Base-by-base conservation (phyloP, 2,113 vertebrate species). In the Pteruthius melanotis region DNA sequence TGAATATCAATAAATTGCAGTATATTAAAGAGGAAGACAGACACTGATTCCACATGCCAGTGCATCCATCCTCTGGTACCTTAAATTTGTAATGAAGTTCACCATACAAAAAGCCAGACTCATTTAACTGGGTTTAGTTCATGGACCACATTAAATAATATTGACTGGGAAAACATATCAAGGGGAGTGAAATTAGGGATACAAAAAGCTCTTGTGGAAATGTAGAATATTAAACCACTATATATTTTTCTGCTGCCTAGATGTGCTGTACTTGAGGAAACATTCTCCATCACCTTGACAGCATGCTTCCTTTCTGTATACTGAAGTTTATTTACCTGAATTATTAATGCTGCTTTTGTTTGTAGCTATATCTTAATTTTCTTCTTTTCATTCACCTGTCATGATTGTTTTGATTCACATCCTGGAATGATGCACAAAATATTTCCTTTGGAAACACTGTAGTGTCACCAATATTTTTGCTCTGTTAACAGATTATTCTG, bases 291-390 rank as follows among this genome's bases (percentile, higher is more conserved):
- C 96, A 98, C 96, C 95, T 97, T 98, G 97, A 98, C 97, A 97
- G 97, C 70, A 35, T 44, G 83, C 82, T 96, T 96, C 95, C 87
- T 97, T 96, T 94, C 97, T 90, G 68, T 95, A 95, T 90, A 80
- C 87, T 96, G 94, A 97, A 97, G 97, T 97, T 98, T 98, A 98
- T 97, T 98, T 98, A 87, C 70, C 94, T 98, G 97, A 98, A 98
- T 98, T 98, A 98, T 97, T 98, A 98, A 98, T 97, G 97, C 24
- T 91, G 72, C 96, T 96, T 98, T 97, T 98, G 96, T 97, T 97
- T 97, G 96, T 97, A 93, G 95, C 95, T 91, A 89, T 96, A 96
- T 95, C 97, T 97, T 98, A 98, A 97, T 97, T 98, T 96, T 94
- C 84, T 96, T 97, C 87, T 97, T 96, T 97, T 97, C 96, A 96